These are phyloP conservation scores for Ceratoteleas bidentatus DNA, from an alignment of 1,140 invertebrate species.

Conservation along the genomic window DNA sequence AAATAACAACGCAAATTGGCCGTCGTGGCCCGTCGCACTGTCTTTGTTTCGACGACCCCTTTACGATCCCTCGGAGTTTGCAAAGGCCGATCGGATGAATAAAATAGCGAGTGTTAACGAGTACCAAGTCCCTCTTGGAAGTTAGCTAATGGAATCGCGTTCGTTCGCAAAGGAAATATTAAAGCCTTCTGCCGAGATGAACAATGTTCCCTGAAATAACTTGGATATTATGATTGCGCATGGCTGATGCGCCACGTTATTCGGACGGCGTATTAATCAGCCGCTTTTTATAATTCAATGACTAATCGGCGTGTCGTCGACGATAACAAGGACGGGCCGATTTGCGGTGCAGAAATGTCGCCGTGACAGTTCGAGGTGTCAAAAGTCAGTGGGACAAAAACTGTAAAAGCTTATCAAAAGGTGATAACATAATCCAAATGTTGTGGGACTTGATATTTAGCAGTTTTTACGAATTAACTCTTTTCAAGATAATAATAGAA, in stretches of 20 bases:
- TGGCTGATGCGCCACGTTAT: constrained; percentile 34
- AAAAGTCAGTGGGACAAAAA: neutral
- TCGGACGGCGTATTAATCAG: constrained; percentile 7
- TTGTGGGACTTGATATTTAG: no score
- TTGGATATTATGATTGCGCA: constrained; percentile 48
- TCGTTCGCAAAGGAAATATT: constrained; percentile 66
- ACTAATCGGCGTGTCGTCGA: neutral
- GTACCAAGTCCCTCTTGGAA: constrained; percentile 66
- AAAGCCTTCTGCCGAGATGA: constrained; percentile 60
- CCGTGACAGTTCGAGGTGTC: no score
- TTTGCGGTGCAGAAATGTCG: no score
- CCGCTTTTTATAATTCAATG: constrained; percentile 16
- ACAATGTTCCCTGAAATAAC: constrained; percentile 57
- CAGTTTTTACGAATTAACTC: no score
- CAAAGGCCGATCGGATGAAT: constrained; percentile 67
- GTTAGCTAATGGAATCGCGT: constrained; percentile 68
- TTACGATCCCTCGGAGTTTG: constrained; percentile 66
- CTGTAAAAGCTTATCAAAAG: no score
- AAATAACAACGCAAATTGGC: constrained; percentile 59
- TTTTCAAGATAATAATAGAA: no score
- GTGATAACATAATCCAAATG: no score
- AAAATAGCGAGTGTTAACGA: constrained; percentile 69
- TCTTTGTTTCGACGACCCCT: constrained; percentile 66
- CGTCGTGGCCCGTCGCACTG: constrained; percentile 34
- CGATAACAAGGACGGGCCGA: no score